These are phyloP conservation scores for Ceyx margarethae DNA, from an alignment of 2,113 vertebrate genomes.

Conservation along the genomic window DNA sequence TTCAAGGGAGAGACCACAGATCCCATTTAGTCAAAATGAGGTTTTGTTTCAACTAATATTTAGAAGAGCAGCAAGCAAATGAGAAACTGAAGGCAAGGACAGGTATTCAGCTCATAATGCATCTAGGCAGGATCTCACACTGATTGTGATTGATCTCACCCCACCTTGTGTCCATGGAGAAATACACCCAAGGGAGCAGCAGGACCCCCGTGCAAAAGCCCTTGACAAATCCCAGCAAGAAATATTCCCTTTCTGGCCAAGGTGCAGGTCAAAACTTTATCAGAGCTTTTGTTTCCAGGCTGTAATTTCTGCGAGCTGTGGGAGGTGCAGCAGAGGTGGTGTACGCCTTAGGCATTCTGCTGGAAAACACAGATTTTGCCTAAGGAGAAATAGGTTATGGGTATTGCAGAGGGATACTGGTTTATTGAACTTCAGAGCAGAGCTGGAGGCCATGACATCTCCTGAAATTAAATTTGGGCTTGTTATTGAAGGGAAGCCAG, in stretches of 20 bases:
- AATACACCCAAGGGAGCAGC: not conserved
- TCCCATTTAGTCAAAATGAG: not conserved
- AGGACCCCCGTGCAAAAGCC: not conserved
- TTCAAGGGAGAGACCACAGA: not conserved
- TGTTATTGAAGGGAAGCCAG: fast-evolving
- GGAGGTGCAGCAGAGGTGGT: not conserved
- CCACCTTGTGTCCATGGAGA: not conserved
- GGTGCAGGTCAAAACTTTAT: not conserved
- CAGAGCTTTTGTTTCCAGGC: not conserved
- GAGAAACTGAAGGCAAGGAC: not conserved
- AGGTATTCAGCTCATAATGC: not conserved
- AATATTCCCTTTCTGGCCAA: not conserved
- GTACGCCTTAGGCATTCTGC: not conserved
- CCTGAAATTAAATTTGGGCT: not conserved
- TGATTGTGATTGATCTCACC: not conserved
- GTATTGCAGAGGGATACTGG: not conserved
- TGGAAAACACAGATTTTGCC: not conserved
- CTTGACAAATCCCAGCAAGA: not conserved
- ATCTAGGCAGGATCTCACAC: not conserved
- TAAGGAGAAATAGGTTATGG: not conserved
- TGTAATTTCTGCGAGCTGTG: not conserved
- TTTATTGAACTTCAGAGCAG: not conserved
- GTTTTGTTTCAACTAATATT: not conserved
- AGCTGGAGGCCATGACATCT: not conserved
- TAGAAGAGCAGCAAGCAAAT: not conserved